Evolutionary conservation across 2,888 invertebrate species (phyloP).

Genomic region (Carabus problematicus): DNA sequence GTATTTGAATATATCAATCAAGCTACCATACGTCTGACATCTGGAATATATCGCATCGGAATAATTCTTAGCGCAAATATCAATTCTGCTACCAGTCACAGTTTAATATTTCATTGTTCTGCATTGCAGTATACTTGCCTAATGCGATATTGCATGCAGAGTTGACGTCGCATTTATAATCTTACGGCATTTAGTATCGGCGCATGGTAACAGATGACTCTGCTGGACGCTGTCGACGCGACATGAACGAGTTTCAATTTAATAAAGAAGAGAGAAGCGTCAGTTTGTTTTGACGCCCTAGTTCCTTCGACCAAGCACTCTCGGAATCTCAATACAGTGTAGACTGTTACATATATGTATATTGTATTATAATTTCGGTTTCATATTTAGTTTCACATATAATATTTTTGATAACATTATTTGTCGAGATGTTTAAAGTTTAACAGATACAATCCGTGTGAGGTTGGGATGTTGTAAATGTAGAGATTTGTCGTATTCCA

Average conservation of each 20-base stretch:
- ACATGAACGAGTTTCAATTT: constrained; percentile 17
- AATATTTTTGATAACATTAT: no score
- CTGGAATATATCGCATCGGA: neutral
- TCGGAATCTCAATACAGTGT: neutral
- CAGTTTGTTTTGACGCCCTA: constrained; percentile 12
- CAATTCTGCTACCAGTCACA: neutral
- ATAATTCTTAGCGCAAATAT: constrained; percentile 9
- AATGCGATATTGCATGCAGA: neutral
- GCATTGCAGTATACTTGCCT: constrained; percentile 7
- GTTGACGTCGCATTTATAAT: constrained; percentile 8
- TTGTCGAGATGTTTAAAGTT: no score
- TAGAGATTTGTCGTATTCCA: no score
- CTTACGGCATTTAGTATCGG: constrained; percentile 25
- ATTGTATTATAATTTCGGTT: no score
- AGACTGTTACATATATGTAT: no score
- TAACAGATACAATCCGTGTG: no score
- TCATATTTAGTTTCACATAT: no score
- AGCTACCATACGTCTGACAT: constrained; percentile 1
- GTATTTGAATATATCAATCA: no score
- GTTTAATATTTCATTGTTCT: constrained; percentile 7
- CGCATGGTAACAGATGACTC: constrained; percentile 22
- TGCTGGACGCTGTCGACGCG: constrained; percentile 17
- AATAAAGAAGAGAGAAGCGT: constrained; percentile 20
- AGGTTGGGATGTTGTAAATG: no score
- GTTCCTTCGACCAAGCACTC: neutral